Percentiles rank a stretch among this genome's conserved stretches.
phyloP scores from a whole-genome alignment of 1,140 invertebrate genomes.

The Caenorhabditis tropicalis region DNA sequence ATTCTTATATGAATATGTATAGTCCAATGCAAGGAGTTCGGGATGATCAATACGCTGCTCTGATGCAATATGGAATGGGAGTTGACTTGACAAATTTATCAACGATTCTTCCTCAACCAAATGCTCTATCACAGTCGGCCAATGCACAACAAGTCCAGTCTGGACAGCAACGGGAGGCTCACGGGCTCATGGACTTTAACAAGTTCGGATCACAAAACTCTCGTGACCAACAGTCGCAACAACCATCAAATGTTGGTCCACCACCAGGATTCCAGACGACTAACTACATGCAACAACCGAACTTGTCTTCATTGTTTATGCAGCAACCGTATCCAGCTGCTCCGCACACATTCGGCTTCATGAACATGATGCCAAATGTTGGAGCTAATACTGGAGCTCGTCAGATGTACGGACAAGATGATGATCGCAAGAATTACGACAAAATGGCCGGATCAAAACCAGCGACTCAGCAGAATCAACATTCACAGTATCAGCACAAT shows the following conservation, averaged over 20 bases:
- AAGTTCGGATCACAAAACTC: slow-evolving; percentile 41
- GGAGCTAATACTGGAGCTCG: slow-evolving; percentile 34
- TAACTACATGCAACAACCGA: slow-evolving; percentile 30
- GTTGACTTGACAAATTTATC: slow-evolving; percentile 22
- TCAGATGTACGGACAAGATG: slow-evolving; percentile 47
- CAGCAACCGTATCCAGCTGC: slow-evolving; percentile 38
- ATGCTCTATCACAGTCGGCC: not conserved
- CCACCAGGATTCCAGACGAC: slow-evolving; percentile 39
- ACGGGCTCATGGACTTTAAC: slow-evolving; percentile 33
- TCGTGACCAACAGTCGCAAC: slow-evolving; percentile 39
- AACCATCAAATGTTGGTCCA: slow-evolving; percentile 40
- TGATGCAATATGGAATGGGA: slow-evolving; percentile 32
- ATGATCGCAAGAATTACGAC: slow-evolving; percentile 46
- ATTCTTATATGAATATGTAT: slow-evolving; percentile 47
- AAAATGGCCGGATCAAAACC: slow-evolving; percentile 41
- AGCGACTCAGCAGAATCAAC: slow-evolving; percentile 8
- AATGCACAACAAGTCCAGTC: slow-evolving; percentile 17
- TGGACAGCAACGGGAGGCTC: slow-evolving; percentile 33
- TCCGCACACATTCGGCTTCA: slow-evolving; percentile 12
- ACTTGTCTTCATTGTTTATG: slow-evolving; percentile 34
- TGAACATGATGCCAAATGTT: slow-evolving; percentile 46
- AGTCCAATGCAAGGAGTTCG: slow-evolving; percentile 33
- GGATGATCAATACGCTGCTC: slow-evolving; percentile 25
- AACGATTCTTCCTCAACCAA: slow-evolving; percentile 1
- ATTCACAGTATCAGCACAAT: slow-evolving; percentile 29